Conservation (phyloP, 1,140 invertebrate species). For the Euwallacea similis region DNA sequence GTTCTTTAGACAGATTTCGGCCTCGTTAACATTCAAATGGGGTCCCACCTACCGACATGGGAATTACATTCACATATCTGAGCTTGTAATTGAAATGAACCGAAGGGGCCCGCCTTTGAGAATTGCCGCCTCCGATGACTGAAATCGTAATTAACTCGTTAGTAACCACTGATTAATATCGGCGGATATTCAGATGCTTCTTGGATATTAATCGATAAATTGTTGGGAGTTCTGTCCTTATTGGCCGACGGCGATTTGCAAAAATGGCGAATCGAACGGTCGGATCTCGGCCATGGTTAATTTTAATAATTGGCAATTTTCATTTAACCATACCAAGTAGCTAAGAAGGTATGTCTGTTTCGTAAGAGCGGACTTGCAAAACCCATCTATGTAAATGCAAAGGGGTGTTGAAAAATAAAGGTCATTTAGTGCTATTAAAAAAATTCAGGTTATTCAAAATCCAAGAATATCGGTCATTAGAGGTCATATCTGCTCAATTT, state of each 20-base stretch:
- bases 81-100: conserved; percentile 48
- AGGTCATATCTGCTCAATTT: too few species aligned
- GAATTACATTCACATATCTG: conserved; percentile 49
- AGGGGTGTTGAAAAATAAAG: too few species aligned
- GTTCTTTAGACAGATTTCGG: conserved; percentile 51
- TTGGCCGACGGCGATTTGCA: conserved; percentile 10
- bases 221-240: conserved; percentile 8
- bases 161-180: conserved; percentile 23
- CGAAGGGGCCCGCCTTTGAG: conserved; percentile 41
- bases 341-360: too few species aligned
- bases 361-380: too few species aligned
- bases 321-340: too few species aligned
- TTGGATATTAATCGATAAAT: conserved; percentile 21
- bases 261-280: conserved; percentile 1
- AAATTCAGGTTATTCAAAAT: too few species aligned
- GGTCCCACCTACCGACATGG: conserved; percentile 50
- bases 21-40: conserved; percentile 51
- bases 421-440: too few species aligned
- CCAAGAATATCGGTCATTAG: too few species aligned
- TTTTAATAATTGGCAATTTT: too few species aligned
- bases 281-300: neutral
- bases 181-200: conserved; percentile 15
- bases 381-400: too few species aligned
- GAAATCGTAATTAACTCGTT: conserved; percentile 44
- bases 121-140: conserved; percentile 41